A percentile compares a stretch with the other conserved stretches of the same genome.
Evolutionary conservation across 2,113 vertebrate species (phyloP).

Genomic region (Pontoporia blainvillei): DNA sequence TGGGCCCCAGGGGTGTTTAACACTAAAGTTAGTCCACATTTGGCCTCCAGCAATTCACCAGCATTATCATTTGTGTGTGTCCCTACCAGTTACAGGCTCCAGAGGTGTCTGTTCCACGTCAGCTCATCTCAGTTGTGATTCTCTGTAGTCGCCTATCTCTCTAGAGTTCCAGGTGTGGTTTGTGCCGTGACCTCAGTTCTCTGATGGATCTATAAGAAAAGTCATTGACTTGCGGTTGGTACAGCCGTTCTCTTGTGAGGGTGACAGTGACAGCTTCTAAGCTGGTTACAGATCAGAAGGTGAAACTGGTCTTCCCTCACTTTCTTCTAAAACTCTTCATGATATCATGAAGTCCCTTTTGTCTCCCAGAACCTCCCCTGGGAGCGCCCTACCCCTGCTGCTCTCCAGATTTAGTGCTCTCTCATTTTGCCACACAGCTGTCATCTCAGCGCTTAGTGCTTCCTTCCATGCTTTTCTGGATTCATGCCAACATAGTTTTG

Average conservation of each 20-base stretch:
- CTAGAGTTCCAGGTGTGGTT: background rate
- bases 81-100: background rate
- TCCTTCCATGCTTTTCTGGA: background rate
- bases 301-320: background rate
- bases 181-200: background rate
- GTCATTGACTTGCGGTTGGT: background rate
- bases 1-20: background rate
- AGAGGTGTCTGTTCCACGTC: background rate
- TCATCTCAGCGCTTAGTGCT: background rate
- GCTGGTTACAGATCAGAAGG: background rate
- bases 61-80: background rate
- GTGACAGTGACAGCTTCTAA: background rate
- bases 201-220: background rate
- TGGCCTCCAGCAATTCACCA: background rate
- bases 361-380: too few species aligned
- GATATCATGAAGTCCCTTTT: background rate
- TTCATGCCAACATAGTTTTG: background rate
- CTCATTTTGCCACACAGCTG: background rate
- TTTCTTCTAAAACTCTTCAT: background rate
- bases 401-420: background rate
- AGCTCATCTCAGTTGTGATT: background rate
- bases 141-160: background rate
- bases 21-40: background rate
- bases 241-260: background rate
- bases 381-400: accelerated